Conservation (phyloP, 2,113 vertebrate genomes). For the Notarius quadriscutis region DNA sequence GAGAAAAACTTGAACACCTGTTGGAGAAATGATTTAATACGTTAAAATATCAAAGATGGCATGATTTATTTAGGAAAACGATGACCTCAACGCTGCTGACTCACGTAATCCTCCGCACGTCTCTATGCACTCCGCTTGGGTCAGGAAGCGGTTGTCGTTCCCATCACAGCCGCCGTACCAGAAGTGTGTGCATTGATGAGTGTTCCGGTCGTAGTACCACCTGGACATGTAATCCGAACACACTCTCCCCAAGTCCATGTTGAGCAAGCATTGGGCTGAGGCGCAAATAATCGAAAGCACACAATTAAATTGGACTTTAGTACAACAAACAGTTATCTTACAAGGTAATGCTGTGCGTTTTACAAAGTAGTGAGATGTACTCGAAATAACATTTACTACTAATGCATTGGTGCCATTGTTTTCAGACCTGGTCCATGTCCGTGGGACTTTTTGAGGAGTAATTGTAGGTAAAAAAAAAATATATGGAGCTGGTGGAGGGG, state of each 20-base stretch:
- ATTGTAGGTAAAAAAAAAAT: too few species aligned
- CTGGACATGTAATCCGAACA: constrained; percentile 57
- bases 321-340: too few species aligned
- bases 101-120: constrained; percentile 65
- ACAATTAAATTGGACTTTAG: not conserved
- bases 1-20: constrained; percentile 17
- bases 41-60: too few species aligned
- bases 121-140: constrained; percentile 65
- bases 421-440: not conserved
- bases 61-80: not conserved
- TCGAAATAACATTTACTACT: too few species aligned
- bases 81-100: not conserved
- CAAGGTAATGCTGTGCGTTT: too few species aligned
- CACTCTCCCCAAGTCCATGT: constrained; percentile 55
- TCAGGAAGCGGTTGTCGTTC: constrained; percentile 69
- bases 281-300: constrained; percentile 55
- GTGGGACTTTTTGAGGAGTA: not conserved
- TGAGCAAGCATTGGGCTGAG: constrained; percentile 68
- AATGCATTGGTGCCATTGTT: too few species aligned
- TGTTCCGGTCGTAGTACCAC: constrained; percentile 69
- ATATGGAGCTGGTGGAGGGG: too few species aligned
- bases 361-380: too few species aligned
- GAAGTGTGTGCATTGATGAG: constrained; percentile 67
- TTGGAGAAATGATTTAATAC: not conserved
- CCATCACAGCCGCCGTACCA: constrained; percentile 74